Evolutionary conservation across 2,113 vertebrate genomes (phyloP).

Genomic region (Tauraco erythrolophus): DNA sequence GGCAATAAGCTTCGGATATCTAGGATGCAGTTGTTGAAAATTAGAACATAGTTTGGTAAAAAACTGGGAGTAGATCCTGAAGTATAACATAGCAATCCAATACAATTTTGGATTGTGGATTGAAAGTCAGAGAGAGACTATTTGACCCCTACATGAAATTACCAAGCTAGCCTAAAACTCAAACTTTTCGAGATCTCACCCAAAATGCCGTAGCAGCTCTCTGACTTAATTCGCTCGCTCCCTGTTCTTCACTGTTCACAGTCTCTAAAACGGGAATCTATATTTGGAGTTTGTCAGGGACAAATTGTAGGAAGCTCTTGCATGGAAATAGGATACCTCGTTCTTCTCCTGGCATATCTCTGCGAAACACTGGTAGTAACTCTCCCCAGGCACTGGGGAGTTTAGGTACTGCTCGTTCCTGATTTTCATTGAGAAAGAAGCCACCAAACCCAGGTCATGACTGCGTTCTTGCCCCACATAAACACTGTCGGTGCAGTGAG

Average conservation of each 20-base stretch:
- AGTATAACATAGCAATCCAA: background rate
- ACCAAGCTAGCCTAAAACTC: background rate
- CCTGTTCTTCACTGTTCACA: conserved; percentile 10
- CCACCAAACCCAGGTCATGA: background rate
- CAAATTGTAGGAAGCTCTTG: conserved; percentile 15
- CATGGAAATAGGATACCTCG: background rate
- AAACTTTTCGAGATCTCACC: background rate
- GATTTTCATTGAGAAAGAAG: background rate
- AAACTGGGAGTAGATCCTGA: background rate
- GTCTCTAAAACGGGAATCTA: background rate
- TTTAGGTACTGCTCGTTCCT: background rate
- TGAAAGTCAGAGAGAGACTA: background rate
- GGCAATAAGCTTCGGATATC: background rate
- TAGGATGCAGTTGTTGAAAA: background rate
- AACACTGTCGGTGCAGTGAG: background rate
- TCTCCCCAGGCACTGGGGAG: background rate
- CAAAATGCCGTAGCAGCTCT: background rate
- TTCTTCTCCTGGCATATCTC: background rate
- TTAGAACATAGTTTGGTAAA: rapidly evolving
- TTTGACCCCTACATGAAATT: background rate
- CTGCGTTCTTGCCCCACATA: background rate
- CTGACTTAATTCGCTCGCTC: background rate
- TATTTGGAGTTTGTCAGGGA: conserved; percentile 25
- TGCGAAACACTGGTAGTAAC: background rate
- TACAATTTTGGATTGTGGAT: background rate